These are phyloP conservation scores for Lasioglossum marginatum DNA, from an alignment of 2,888 invertebrate species.

Conservation along the genomic window DNA sequence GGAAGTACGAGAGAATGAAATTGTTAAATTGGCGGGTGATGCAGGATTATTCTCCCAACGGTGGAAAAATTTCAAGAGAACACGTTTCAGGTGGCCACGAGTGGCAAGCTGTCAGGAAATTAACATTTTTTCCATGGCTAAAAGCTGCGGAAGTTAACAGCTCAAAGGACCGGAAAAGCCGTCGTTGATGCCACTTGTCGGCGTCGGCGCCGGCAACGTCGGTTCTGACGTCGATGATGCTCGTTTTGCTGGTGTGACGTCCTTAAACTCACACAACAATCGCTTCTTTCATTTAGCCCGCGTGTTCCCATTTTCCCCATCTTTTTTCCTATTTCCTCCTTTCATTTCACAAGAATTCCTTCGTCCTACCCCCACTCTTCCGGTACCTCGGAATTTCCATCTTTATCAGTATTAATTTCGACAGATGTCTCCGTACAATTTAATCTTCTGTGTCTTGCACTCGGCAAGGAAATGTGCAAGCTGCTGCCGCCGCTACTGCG, in stretches of 20 bases:
- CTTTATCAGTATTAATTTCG: background rate
- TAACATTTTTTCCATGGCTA: constrained; percentile 60
- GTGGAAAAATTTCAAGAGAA: constrained; percentile 33
- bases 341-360: background rate
- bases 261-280: constrained; percentile 64
- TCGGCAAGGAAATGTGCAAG: background rate
- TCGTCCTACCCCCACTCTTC: background rate
- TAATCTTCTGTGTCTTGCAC: background rate
- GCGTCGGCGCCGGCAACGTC: constrained; percentile 44
- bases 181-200: constrained; percentile 58
- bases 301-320: constrained; percentile 20
- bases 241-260: constrained; percentile 46
- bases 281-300: constrained; percentile 42
- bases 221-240: constrained; percentile 53
- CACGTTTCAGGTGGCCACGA: constrained; percentile 44
- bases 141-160: constrained; percentile 54
- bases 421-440: background rate
- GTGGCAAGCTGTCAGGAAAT: constrained; percentile 58
- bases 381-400: background rate
- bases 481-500: background rate
- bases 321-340: background rate
- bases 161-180: constrained; percentile 63
- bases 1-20: constrained; percentile 1
- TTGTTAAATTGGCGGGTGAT: constrained; percentile 31
- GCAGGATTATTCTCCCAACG: constrained; percentile 21